These are phyloP conservation scores for Diacarnus erythraeanus DNA, from an alignment of 37 sponge, comb jelly and placozoan species.

Conservation along the genomic window DNA sequence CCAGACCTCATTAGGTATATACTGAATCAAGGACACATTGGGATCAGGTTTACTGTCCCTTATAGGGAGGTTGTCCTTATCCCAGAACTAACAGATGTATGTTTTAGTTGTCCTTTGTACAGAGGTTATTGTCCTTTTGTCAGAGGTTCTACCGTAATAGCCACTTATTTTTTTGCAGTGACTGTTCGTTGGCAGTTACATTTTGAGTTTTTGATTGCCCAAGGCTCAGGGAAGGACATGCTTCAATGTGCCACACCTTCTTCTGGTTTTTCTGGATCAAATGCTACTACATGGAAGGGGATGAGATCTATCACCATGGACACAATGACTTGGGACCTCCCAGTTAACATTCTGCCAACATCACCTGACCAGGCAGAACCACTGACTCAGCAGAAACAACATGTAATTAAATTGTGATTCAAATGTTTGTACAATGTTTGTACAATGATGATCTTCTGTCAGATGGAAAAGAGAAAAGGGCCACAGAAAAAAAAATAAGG, in stretches of 20 bases:
- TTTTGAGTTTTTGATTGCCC: constrained; percentile 70
- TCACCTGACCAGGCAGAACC: constrained; percentile 49
- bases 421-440: neutral
- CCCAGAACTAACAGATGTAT: too few relatives aligned
- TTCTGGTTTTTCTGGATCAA: constrained; percentile 12
- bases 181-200: constrained; percentile 65
- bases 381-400: neutral
- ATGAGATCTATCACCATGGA: constrained; percentile 11
- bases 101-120: too few relatives aligned
- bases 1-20: constrained; percentile 36
- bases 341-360: constrained; percentile 64
- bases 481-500: neutral
- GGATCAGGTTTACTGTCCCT: too few relatives aligned
- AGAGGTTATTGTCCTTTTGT: too few relatives aligned
- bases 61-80: too few relatives aligned
- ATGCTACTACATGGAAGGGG: constrained; percentile 30
- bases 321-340: constrained; percentile 60
- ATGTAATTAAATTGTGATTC: constrained; percentile 1
- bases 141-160: too few relatives aligned
- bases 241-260: constrained; percentile 2
- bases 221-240: neutral
- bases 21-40: too few relatives aligned
- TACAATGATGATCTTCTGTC: neutral
- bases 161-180: constrained; percentile 29
- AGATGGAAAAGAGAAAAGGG: neutral